Conservation (phyloP, 2,888 invertebrate species). For the Drosophila picticornis region DNA sequence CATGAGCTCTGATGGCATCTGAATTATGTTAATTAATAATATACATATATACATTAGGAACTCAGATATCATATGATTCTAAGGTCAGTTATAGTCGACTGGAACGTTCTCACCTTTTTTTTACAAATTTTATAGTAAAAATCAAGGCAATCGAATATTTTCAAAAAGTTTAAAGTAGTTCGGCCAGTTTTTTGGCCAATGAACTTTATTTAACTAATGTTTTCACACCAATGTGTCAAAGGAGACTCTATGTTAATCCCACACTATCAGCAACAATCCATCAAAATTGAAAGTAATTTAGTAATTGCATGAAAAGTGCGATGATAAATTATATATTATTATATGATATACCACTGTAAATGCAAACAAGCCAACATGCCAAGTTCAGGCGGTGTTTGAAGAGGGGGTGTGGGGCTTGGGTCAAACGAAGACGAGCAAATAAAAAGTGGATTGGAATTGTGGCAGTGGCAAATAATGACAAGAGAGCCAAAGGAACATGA, state of each 20-base stretch:
- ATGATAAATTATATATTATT: slow-evolving; percentile 49
- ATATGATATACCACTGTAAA: slow-evolving; percentile 49
- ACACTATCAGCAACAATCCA: slow-evolving; percentile 33
- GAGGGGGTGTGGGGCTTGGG: slow-evolving; percentile 4
- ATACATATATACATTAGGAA: too few species aligned
- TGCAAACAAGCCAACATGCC: slow-evolving; percentile 61
- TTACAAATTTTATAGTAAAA: not conserved
- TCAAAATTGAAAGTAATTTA: slow-evolving; percentile 43
- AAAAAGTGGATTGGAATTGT: slow-evolving; percentile 43
- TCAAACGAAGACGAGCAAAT: slow-evolving; percentile 52
- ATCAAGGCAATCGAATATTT: not conserved
- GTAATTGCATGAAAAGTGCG: slow-evolving; percentile 8
- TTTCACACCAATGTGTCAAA: not conserved
- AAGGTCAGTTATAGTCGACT: too few species aligned
- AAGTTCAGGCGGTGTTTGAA: slow-evolving; percentile 33
- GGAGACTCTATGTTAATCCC: slow-evolving; percentile 11
- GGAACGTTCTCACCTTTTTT: not conserved
- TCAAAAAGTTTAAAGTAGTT: not conserved
- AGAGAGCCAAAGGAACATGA: slow-evolving; percentile 39
- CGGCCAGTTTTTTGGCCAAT: not conserved
- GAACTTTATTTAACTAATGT: not conserved
- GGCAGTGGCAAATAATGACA: slow-evolving; percentile 21
- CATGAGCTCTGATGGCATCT: too few species aligned
- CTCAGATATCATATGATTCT: not conserved
- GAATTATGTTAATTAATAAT: too few species aligned